Conservation (phyloP, 2,888 invertebrate genomes). For the Rhamphomyia laevipes region DNA sequence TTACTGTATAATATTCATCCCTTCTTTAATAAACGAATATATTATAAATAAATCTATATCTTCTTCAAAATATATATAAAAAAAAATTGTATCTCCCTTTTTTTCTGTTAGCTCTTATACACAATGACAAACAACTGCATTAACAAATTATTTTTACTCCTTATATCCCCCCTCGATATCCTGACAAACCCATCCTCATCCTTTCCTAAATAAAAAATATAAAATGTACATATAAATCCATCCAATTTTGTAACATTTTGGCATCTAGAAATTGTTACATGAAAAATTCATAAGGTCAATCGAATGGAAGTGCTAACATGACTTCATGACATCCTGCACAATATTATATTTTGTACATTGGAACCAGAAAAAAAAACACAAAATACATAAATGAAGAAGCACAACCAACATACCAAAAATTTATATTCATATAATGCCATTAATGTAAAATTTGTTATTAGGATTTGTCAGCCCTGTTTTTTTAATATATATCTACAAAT, state of each 20-base stretch:
- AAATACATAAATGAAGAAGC: too few species aligned
- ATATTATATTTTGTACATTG: too few species aligned
- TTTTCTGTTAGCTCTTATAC: too few species aligned
- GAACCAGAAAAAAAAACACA: too few species aligned
- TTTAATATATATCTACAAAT: too few species aligned
- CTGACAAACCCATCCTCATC: background rate
- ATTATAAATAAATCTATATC: background rate
- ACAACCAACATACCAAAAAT: too few species aligned
- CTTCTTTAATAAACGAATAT: background rate
- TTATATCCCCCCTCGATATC: background rate
- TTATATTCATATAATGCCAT: too few species aligned
- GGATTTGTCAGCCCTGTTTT: too few species aligned
- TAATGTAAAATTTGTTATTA: too few species aligned
- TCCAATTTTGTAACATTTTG: background rate
- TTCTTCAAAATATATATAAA: background rate
- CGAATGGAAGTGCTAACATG: constrained; percentile 9
- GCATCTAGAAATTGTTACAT: constrained; percentile 4
- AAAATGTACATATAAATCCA: background rate
- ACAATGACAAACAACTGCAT: constrained; percentile 10
- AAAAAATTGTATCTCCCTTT: background rate
- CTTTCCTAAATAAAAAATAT: background rate
- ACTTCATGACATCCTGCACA: constrained; percentile 1
- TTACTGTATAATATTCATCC: too few species aligned
- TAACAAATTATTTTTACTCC: constrained; percentile 10
- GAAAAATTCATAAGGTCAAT: constrained; percentile 12